These are phyloP conservation scores for Drosophila ambigua DNA, from an alignment of 1,140 invertebrate genomes.

Conservation along the genomic window DNA sequence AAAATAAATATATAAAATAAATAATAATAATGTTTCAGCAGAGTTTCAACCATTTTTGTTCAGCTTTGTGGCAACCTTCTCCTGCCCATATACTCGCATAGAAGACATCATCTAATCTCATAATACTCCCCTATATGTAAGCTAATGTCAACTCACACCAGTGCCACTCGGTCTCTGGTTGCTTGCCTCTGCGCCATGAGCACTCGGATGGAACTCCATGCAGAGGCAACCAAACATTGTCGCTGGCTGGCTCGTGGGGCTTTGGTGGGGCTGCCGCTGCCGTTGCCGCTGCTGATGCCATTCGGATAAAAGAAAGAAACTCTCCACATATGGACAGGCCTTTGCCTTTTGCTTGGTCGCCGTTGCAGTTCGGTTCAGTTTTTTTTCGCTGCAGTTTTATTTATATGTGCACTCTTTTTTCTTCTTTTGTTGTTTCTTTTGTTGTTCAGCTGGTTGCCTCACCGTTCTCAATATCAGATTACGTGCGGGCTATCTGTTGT, in stretches of 20 bases:
- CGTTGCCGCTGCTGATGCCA: slow-evolving; percentile 41
- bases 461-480: slow-evolving; percentile 73
- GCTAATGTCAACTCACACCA: slow-evolving; percentile 41
- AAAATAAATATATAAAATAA: too few relatives aligned
- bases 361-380: slow-evolving; percentile 31
- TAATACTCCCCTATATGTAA: neutral
- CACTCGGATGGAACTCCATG: slow-evolving; percentile 46
- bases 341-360: slow-evolving; percentile 21
- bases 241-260: too few relatives aligned
- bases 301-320: slow-evolving; percentile 47
- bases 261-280: slow-evolving; percentile 7
- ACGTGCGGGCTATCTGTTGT: slow-evolving; percentile 65
- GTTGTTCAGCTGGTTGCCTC: slow-evolving; percentile 38
- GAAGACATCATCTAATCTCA: too few relatives aligned
- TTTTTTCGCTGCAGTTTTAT: slow-evolving; percentile 34
- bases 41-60: too few relatives aligned
- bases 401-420: slow-evolving; percentile 37
- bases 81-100: too few relatives aligned
- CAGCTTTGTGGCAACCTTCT: too few relatives aligned
- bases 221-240: too few relatives aligned
- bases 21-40: too few relatives aligned
- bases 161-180: neutral
- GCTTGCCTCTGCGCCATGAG: slow-evolving; percentile 17
- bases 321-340: slow-evolving; percentile 62
- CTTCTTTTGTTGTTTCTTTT: neutral